These are phyloP conservation scores for Mormyrops attenuatus DNA, from an alignment of 2,797 vertebrate species.

Conservation along the genomic window DNA sequence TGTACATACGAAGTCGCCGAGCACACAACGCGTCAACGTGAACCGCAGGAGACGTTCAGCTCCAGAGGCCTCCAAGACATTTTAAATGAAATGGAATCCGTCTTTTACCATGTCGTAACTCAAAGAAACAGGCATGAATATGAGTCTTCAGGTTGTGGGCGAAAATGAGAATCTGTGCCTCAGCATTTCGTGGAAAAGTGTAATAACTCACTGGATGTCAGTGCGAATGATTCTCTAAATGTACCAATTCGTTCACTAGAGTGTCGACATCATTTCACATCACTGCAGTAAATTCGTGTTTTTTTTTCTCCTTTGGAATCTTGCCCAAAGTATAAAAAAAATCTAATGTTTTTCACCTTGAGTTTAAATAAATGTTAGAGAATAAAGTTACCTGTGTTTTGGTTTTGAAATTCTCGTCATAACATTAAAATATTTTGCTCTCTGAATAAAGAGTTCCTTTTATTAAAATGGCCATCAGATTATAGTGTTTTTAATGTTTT, in stretches of 20 bases:
- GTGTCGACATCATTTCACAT: neutral
- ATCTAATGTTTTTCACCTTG: neutral
- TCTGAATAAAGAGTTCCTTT: neutral
- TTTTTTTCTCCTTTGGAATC: neutral
- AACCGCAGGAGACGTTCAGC: neutral
- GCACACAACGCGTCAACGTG: neutral
- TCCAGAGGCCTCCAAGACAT: neutral
- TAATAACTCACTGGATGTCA: neutral
- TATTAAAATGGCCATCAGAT: neutral
- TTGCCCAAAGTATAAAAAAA: neutral
- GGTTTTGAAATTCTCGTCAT: neutral
- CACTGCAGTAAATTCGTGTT: neutral
- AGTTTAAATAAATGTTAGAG: neutral
- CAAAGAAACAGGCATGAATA: neutral
- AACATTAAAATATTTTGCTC: neutral
- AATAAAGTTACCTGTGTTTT: neutral
- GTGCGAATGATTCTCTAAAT: slow-evolving; percentile 8
- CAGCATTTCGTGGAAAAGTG: neutral
- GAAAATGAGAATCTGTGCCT: neutral
- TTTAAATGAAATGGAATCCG: neutral
- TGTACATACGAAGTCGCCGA: neutral
- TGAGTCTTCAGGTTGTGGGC: neutral
- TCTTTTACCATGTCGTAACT: slow-evolving; percentile 1
- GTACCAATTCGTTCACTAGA: neutral
- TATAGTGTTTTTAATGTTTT: neutral